Evolutionary conservation across 1,140 invertebrate species (phyloP).

Genomic region (Calephelis nemesis): DNA sequence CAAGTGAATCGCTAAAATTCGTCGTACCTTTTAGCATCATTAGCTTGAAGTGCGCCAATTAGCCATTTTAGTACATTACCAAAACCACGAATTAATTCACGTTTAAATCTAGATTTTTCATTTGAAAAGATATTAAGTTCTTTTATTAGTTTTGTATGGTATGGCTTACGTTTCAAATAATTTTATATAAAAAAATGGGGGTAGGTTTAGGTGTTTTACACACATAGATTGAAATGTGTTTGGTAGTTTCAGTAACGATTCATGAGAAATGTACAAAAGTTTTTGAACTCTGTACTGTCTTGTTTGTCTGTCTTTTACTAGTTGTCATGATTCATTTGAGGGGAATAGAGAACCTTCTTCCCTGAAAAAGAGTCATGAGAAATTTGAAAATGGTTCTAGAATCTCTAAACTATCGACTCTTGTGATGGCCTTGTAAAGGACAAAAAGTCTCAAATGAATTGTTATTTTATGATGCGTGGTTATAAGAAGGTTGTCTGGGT

Average conservation of each 20-base stretch:
- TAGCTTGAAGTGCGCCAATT: neutral
- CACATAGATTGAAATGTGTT: conserved; percentile 20
- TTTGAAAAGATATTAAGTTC: neutral
- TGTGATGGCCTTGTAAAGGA: neutral
- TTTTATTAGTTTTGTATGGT: conserved; percentile 20
- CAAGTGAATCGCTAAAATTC: neutral
- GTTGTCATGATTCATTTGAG: conserved; percentile 33
- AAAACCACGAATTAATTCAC: neutral
- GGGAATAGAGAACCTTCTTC: conserved; percentile 24
- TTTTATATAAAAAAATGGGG: conserved; percentile 23
- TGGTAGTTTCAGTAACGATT: conserved; percentile 27
- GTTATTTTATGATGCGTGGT: neutral
- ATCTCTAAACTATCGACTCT: neutral
- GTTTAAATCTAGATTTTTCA: neutral
- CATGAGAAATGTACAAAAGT: conserved; percentile 32
- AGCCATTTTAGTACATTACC: neutral
- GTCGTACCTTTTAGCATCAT: neutral
- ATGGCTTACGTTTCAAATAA: conserved; percentile 2
- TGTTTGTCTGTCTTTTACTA: no score
- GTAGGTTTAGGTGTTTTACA: conserved; percentile 8
- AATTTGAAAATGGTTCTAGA: conserved; percentile 1
- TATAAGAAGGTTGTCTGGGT: neutral
- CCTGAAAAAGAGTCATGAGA: neutral
- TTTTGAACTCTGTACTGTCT: conserved; percentile 26
- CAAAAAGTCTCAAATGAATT: neutral